Conservation (phyloP, 2,113 vertebrate species). For the Martes martes region DNA sequence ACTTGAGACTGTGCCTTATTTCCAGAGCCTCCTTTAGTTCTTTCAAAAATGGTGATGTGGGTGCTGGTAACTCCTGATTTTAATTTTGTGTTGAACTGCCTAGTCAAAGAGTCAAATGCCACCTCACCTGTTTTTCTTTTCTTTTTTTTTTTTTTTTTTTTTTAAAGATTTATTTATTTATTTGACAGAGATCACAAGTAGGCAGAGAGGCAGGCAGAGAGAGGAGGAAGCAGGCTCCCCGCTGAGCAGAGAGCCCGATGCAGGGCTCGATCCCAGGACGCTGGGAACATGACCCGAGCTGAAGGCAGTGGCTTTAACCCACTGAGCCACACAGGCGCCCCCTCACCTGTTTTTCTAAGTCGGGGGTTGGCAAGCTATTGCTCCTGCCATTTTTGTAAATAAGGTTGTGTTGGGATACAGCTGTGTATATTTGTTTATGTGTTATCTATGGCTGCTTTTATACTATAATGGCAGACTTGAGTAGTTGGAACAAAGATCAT, state of each 20-base stretch:
- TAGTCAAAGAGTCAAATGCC: neutral
- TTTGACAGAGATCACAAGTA: no score
- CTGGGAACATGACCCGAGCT: no score
- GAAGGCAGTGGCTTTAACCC: no score
- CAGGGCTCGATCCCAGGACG: no score
- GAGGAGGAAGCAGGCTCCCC: no score
- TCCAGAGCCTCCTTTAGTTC: neutral
- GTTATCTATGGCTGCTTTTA: neutral
- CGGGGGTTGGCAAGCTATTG: neutral
- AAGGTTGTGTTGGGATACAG: neutral
- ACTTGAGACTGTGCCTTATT: neutral
- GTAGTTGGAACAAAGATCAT: neutral
- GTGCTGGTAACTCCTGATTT: neutral
- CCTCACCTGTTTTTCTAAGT: neutral
- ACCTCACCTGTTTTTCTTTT: neutral
- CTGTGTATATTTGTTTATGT: neutral
- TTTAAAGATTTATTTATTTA: no score
- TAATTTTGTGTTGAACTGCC: neutral
- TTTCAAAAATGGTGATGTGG: neutral
- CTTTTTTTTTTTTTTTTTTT: no score
- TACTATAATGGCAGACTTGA: neutral
- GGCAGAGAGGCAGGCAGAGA: no score
- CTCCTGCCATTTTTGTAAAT: neutral
- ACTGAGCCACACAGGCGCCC: no score
- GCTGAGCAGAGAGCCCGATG: no score